Conservation (phyloP, 2,888 invertebrate genomes). For the Plagodis pulveraria region DNA sequence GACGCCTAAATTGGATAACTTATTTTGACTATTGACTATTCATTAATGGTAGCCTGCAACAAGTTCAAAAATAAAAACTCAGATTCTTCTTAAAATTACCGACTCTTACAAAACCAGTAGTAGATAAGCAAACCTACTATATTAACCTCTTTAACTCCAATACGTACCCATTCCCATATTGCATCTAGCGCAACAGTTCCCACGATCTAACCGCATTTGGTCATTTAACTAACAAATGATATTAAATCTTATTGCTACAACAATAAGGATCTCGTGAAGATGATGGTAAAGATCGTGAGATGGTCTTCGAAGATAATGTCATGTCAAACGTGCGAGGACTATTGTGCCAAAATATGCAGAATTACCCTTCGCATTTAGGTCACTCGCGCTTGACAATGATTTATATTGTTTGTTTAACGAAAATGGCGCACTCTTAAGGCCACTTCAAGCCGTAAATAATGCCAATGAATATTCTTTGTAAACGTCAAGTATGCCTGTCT, state of each 20-base stretch:
- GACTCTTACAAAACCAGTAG: slow-evolving; percentile 14
- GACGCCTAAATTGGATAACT: too few relatives aligned
- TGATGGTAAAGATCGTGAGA: slow-evolving; percentile 43
- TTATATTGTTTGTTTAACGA: slow-evolving; percentile 23
- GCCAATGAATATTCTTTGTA: background rate
- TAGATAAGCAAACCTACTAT: background rate
- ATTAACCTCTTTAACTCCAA: slow-evolving; percentile 21
- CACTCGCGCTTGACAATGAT: slow-evolving; percentile 30
- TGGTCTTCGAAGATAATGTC: slow-evolving; percentile 65
- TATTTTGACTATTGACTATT: too few relatives aligned
- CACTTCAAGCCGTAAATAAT: slow-evolving; percentile 1
- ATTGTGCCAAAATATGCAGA: slow-evolving; percentile 42
- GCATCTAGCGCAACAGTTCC: slow-evolving; percentile 25
- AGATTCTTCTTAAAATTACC: slow-evolving; percentile 16
- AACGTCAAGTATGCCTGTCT: background rate
- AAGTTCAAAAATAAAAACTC: background rate
- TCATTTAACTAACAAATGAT: slow-evolving; percentile 13
- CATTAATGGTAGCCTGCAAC: too few relatives aligned
- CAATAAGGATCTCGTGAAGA: slow-evolving; percentile 17
- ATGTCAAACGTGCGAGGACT: slow-evolving; percentile 59
- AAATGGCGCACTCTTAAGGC: slow-evolving; percentile 16
- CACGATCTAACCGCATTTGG: slow-evolving; percentile 30
- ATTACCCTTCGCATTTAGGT: slow-evolving; percentile 37
- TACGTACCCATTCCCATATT: slow-evolving; percentile 34
- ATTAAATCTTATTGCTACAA: slow-evolving; percentile 26